Conservation (phyloP, 2,797 vertebrate species). For the Miichthys miiuy region DNA sequence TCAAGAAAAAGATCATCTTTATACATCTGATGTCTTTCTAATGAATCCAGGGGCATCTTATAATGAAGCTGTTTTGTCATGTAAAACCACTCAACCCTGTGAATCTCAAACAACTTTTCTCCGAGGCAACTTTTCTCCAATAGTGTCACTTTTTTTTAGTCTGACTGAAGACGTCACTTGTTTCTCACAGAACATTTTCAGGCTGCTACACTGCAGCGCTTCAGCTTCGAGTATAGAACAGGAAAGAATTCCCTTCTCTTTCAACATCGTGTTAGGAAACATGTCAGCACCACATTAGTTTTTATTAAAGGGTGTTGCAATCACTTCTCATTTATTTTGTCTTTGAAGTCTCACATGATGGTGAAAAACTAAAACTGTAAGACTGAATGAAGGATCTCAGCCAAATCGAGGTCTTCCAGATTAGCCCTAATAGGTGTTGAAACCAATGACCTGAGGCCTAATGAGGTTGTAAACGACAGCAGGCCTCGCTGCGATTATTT, state of each 20-base stretch:
- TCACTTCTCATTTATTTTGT: conserved; percentile 22
- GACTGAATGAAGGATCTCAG: conserved; percentile 60
- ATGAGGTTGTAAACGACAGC: conserved; percentile 74
- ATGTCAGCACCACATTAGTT: conserved; percentile 28
- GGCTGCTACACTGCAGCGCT: background rate
- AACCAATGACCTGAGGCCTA: conserved; percentile 75
- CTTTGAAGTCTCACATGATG: conserved; percentile 43
- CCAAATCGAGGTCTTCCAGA: conserved; percentile 73
- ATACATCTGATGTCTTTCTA: conserved; percentile 93
- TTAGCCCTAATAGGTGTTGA: conserved; percentile 79
- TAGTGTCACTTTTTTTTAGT: conserved; percentile 44
- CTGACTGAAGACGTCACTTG: conserved; percentile 34
- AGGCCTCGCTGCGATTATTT: conserved; percentile 78
- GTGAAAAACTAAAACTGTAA: conserved; percentile 28
- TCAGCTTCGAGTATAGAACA: background rate
- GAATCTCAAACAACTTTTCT: conserved; percentile 77
- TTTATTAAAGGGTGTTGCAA: conserved; percentile 36
- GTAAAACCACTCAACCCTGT: conserved; percentile 79
- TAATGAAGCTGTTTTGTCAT: conserved; percentile 85
- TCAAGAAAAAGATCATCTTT: conserved; percentile 92
- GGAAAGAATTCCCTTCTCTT: conserved; percentile 1
- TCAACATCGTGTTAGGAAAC: background rate
- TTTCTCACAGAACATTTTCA: conserved; percentile 1
- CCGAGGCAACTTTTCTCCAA: conserved; percentile 67
- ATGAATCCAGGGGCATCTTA: conserved; percentile 81